Evolutionary conservation across 64 coral and sea anemone genomes (phyloP).

Genomic region (Stylophora pistillata): DNA sequence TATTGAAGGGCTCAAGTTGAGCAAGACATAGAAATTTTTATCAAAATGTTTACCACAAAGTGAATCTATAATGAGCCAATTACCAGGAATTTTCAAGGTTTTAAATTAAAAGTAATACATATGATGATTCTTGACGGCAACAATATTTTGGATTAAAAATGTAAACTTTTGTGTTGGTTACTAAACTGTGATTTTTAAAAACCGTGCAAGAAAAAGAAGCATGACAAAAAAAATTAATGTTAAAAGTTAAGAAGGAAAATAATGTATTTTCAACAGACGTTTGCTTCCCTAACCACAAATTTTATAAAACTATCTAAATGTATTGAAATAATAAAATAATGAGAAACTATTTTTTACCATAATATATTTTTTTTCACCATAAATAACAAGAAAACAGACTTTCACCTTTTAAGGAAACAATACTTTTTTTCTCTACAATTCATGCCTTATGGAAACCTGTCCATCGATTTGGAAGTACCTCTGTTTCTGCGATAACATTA

Average conservation of each 20-base stretch:
- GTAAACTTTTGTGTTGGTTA: background rate
- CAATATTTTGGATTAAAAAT: background rate
- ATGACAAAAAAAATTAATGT: background rate
- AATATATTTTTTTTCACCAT: background rate
- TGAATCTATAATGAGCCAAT: background rate
- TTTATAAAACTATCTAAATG: slow-evolving; percentile 12
- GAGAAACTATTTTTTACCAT: background rate
- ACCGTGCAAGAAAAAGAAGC: background rate
- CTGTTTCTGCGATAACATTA: no score
- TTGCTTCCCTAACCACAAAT: slow-evolving; percentile 11
- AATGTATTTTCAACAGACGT: background rate
- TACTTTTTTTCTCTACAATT: no score
- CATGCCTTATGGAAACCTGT: no score
- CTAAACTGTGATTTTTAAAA: background rate
- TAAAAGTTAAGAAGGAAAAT: background rate
- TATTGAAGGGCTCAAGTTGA: background rate
- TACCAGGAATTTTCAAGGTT: background rate
- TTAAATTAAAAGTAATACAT: background rate
- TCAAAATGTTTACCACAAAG: background rate
- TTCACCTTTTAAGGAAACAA: no score
- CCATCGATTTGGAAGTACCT: no score
- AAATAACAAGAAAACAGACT: background rate
- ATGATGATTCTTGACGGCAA: background rate
- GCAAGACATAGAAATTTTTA: background rate
- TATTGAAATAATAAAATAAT: background rate